A percentile compares a stretch with the other conserved stretches of the same genome.
Evolutionary conservation across 2,797 vertebrate genomes (phyloP).

Genomic region (Gambelia wislizenii): DNA sequence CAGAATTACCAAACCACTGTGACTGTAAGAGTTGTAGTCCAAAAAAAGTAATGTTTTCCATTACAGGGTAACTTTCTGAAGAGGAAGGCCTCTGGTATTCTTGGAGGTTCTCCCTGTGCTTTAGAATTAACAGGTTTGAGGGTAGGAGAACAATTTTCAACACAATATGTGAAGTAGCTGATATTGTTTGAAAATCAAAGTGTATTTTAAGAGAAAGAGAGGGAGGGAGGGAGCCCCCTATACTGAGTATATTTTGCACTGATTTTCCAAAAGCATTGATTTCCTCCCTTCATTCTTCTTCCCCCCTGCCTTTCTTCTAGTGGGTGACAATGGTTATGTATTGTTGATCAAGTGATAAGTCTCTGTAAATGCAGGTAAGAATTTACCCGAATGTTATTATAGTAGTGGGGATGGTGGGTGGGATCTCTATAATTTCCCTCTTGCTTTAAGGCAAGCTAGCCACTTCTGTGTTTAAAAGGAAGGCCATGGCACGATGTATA

Average conservation of each 20-base stretch:
- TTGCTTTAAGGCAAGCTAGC: background rate
- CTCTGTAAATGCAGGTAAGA: slow-evolving; percentile 63
- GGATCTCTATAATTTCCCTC: background rate
- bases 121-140: background rate
- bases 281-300: slow-evolving; percentile 17
- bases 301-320: slow-evolving; percentile 57
- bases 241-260: background rate
- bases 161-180: background rate
- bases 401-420: background rate
- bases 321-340: slow-evolving; percentile 81
- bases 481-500: background rate
- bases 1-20: too few relatives aligned
- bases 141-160: background rate
- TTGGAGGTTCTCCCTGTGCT: background rate
- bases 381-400: background rate
- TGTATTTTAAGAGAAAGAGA: background rate
- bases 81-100: background rate
- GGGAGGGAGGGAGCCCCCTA: background rate
- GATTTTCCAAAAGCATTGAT: slow-evolving; percentile 10
- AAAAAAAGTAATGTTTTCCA: too few relatives aligned
- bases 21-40: too few relatives aligned
- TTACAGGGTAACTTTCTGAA: background rate
- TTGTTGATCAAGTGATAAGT: slow-evolving; percentile 53
- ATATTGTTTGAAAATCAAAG: background rate
- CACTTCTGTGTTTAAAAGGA: background rate